Percentiles rank a stretch among this genome's conserved stretches.
Conservation (phyloP, 2,797 vertebrate species). For the Cossypha dichroa region DNA sequence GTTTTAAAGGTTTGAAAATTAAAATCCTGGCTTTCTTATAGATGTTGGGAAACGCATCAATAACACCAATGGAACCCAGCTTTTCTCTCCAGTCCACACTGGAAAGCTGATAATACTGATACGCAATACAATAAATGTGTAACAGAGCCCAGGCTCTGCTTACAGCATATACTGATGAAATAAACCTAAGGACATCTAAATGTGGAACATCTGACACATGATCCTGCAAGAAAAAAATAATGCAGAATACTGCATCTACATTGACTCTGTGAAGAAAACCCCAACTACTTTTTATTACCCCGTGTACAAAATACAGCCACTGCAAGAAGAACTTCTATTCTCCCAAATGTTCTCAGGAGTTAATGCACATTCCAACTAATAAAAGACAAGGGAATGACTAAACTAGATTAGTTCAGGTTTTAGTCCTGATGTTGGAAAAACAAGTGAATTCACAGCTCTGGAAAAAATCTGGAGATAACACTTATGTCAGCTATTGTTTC, state of each 20-base stretch:
- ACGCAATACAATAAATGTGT: background rate
- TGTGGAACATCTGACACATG: accelerated
- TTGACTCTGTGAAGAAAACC: background rate
- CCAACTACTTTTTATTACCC: background rate
- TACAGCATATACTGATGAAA: background rate
- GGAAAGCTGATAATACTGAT: background rate
- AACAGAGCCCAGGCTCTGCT: background rate
- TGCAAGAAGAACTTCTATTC: background rate
- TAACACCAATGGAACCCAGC: background rate
- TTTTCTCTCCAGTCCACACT: background rate
- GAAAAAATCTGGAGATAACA: constrained; percentile 40
- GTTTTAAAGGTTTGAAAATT: background rate
- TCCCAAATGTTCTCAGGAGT: background rate
- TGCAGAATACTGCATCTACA: background rate
- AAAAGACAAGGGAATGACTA: constrained; percentile 49
- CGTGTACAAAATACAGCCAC: background rate
- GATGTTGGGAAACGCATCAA: background rate
- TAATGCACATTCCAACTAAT: background rate
- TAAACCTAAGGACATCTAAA: background rate
- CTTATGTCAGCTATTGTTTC: constrained; percentile 48
- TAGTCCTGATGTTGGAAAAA: constrained; percentile 39
- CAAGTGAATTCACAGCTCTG: constrained; percentile 28
- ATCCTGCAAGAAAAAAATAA: background rate
- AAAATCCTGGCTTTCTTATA: background rate
- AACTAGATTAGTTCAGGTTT: constrained; percentile 64